Evolutionary conservation across 2,113 vertebrate species (phyloP), one percentile per base, ranked within the genome.

Genomic region (Struthidea cinerea): DNA sequence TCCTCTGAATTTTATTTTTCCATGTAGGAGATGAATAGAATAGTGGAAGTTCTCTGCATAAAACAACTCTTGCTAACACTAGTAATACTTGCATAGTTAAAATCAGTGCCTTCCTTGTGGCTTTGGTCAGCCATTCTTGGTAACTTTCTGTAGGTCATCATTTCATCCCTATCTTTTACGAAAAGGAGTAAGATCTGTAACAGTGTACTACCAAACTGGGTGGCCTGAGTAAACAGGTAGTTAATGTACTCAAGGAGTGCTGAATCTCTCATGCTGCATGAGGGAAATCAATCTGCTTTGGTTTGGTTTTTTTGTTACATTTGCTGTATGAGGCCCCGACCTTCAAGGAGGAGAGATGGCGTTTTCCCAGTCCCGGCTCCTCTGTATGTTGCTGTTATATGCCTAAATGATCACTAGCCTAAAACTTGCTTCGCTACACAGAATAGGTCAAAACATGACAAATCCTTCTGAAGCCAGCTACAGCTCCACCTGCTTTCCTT

Each of bases 1-100:
- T 84, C 42, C 55, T 64, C 61, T 85, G 63, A 79, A 76, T 95
- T 93, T 59, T 55, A 12, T 64, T 78, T 92, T 75, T 79, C 73
- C 44, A 11, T 24, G 6, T 11, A 65, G 44, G 8, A 64, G 41
- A 16, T 6, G 1, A 89, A 75, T 12, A 78, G 24, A 68, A 35
- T 30, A 26, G 14, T 80, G 46, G 10, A 61, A 82, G 17, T 87
- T 77, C 26, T 80, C 30, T 55, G 30, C 41, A 41, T 71, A 57
- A 52, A 87, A 53, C 23, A 84, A 4, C 46, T 65, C 30, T 49
- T 46, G 50, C 42, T 79, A 73, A 76, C 16, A 23, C 11, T 33
- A 52, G 11, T 23, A 85, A 56, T 47, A 69, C 14, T 24, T 75
- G 52, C 67, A 59, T 8, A n/a, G 60, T 39, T 70, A 33, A 91